These are phyloP conservation scores for Coelinius sp. DNA, from an alignment of 2,888 invertebrate species.

Conservation along the genomic window DNA sequence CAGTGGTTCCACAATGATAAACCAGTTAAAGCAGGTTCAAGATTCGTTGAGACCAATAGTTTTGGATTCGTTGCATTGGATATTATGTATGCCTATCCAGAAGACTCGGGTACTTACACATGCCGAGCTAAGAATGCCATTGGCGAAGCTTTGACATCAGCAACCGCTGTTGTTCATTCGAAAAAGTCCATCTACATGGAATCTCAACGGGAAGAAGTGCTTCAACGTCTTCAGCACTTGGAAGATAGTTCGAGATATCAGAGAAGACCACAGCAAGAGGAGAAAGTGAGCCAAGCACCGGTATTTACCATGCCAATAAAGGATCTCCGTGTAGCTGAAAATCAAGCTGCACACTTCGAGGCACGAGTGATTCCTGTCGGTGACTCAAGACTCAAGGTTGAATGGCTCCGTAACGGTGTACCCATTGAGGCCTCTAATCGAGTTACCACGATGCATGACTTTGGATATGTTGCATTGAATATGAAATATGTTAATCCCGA, in stretches of 20 bases:
- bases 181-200: conserved; percentile 89
- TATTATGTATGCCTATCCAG: conserved; percentile 94
- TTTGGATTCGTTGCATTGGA: conserved; percentile 98
- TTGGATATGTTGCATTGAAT: conserved; percentile 96
- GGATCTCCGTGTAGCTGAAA: conserved; percentile 88
- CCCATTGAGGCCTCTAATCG: conserved; percentile 94
- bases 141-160: conserved; percentile 94
- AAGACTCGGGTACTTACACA: conserved; percentile 97
- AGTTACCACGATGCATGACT: conserved; percentile 95
- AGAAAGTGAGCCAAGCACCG: conserved; percentile 87
- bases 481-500: conserved; percentile 96
- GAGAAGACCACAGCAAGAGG: conserved; percentile 82
- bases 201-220: conserved; percentile 89
- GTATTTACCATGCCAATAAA: conserved; percentile 93
- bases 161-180: conserved; percentile 86
- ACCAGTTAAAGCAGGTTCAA: conserved; percentile 91
- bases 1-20: conserved; percentile 96
- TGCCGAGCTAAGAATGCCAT: conserved; percentile 92
- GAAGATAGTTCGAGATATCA: conserved; percentile 86
- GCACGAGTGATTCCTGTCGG: conserved; percentile 95
- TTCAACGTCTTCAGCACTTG: conserved; percentile 84
- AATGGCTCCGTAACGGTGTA: conserved; percentile 94
- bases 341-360: conserved; percentile 94
- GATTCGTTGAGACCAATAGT: conserved; percentile 96
- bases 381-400: conserved; percentile 91